Conservation (phyloP, 2,113 vertebrate genomes). For the Choloepus hoffmanni region DNA sequence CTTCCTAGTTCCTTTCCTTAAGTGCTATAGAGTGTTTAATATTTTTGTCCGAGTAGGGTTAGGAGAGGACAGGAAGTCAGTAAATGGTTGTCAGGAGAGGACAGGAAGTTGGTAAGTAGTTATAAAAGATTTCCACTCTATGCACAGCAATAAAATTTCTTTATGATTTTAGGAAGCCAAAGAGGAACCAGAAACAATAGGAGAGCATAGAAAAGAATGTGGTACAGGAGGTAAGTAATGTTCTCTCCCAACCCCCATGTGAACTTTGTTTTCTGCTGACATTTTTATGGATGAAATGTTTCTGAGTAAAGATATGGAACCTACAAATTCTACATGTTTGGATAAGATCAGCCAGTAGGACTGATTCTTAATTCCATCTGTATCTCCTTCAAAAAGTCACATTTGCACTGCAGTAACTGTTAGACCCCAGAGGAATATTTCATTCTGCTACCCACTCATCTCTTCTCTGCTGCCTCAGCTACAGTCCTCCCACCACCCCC, state of each 20-base stretch:
- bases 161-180: slow-evolving; percentile 78
- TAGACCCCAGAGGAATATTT: neutral
- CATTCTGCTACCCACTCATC: neutral
- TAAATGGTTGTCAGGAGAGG: neutral
- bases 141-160: slow-evolving; percentile 23
- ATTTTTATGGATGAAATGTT: neutral
- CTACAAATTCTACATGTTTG: neutral
- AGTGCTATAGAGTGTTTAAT: neutral
- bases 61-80: neutral
- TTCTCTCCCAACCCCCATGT: neutral
- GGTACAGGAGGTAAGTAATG: slow-evolving; percentile 64
- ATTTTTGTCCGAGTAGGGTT: neutral
- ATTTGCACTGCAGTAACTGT: neutral
- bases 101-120: neutral
- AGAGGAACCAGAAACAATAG: slow-evolving; percentile 31
- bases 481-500: neutral
- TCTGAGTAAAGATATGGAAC: neutral
- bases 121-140: neutral
- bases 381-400: neutral
- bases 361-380: neutral
- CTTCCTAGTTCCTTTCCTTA: neutral
- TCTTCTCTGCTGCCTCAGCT: neutral
- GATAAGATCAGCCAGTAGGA: neutral
- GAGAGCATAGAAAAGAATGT: slow-evolving; percentile 40
- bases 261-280: neutral